Evolutionary conservation across 2,888 invertebrate genomes (phyloP), one percentile per base, ranked within the genome.

Genomic region (Drosophila monieri): DNA sequence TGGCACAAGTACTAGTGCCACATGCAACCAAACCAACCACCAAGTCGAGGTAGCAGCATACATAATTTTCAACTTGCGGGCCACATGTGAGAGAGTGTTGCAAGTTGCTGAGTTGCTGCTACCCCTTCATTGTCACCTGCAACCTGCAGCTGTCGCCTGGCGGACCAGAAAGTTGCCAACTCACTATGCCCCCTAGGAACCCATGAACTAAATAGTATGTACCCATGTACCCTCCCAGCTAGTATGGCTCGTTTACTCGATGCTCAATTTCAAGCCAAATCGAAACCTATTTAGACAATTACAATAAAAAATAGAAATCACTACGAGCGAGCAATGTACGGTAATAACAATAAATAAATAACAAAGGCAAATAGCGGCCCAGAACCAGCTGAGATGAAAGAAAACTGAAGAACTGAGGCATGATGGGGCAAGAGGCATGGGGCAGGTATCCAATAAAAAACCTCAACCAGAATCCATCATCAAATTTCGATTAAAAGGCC

Each of bases 401-500:
- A 23, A 23, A 23, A 23, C 21, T 23, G 21, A 23, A 23, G 32
- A 39, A 48, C 59, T 54, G 66, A 43, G 18, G 18, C 18, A 1
- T n/a, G n/a, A n/a, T 51, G 60, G 46, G 27, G 39, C 39, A 15
- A 2, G 15, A 6, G 35, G 60, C 23, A 21, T 15, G 59, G 53
- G 66, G 27, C 27, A 27, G 75, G 70, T 35, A 35, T 14, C 35
- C 35, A n/a, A 35, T n/a, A n/a, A 35, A 35, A 35, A 18, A 41
- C 39, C 39, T 14, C 39, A 39, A 15, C 39, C 39, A 66, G 86
- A 77, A 80, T 80, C 80, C 87, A 88, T 86, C 87, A 85, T 86
- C 80, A 88, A 84, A 86, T 88, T 88, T 84, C 88, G 87, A 84
- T 84, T 84, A 88, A 80, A 84, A 74, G 87, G 74, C 88, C 59